Evolutionary conservation across 2,888 invertebrate genomes (phyloP).

Genomic region (Leptinotarsa haldemani): DNA sequence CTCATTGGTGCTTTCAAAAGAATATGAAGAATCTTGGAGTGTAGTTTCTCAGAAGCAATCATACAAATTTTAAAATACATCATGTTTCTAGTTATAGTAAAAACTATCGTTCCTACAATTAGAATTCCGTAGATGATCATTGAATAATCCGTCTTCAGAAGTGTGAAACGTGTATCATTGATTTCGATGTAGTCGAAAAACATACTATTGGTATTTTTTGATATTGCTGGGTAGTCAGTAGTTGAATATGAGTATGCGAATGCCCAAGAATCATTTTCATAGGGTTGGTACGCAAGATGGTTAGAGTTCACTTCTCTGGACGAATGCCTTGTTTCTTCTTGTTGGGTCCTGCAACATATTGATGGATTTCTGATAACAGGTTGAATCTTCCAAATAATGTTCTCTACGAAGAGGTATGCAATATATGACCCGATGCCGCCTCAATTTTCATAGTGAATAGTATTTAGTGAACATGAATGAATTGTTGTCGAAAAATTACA

Average conservation of each 20-base stretch:
- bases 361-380: too few species aligned
- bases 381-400: too few species aligned
- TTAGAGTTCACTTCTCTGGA: neutral
- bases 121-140: conserved; percentile 69
- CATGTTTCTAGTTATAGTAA: conserved; percentile 74
- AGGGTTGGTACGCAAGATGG: neutral
- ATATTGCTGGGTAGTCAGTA: neutral
- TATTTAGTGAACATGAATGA: too few species aligned
- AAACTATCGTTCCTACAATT: conserved; percentile 70
- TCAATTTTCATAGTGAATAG: too few species aligned
- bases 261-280: neutral
- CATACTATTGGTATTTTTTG: neutral
- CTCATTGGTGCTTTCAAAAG: conserved; percentile 70
- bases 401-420: too few species aligned
- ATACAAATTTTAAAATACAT: conserved; percentile 80
- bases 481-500: too few species aligned
- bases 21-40: conserved; percentile 79
- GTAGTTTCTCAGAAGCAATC: conserved; percentile 78
- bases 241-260: neutral
- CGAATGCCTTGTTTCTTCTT: conserved; percentile 28
- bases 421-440: too few species aligned
- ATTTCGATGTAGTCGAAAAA: conserved; percentile 21
- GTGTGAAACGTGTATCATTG: neutral
- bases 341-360: conserved; percentile 25
- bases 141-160: conserved; percentile 47